Percentiles rank a stretch among this genome's conserved stretches.
Conservation (phyloP, 1,140 invertebrate genomes). For the Ptiloglossa arizonensis region DNA sequence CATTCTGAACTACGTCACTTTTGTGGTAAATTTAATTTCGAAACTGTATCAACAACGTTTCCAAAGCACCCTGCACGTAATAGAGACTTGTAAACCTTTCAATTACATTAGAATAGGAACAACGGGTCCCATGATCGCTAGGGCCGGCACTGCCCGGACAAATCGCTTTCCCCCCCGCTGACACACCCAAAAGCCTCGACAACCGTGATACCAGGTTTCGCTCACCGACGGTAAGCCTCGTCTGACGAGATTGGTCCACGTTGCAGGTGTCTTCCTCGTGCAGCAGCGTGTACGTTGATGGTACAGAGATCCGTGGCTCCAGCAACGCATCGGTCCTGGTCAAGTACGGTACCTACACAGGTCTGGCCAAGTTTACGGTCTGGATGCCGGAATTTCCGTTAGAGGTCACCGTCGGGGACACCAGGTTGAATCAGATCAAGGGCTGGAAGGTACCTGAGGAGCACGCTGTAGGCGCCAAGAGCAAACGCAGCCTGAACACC, state of each 20-base stretch:
- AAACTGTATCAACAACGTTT: too few relatives aligned
- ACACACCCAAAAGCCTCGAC: not conserved
- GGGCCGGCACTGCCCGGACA: too few relatives aligned
- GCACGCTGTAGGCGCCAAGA: constrained; percentile 79
- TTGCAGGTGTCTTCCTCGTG: constrained; percentile 96
- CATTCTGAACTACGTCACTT: too few relatives aligned
- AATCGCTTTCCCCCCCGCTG: too few relatives aligned
- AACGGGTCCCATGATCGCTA: too few relatives aligned
- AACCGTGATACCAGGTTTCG: too few relatives aligned
- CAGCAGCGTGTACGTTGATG: constrained; percentile 97
- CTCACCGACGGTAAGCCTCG: too few relatives aligned
- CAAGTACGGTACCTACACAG: constrained; percentile 95
- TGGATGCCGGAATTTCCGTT: constrained; percentile 98
- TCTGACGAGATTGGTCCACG: not conserved
- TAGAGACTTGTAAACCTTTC: too few relatives aligned
- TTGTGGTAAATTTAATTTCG: too few relatives aligned
- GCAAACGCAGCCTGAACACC: constrained; percentile 77
- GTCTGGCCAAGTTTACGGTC: constrained; percentile 93
- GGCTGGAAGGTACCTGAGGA: constrained; percentile 93
- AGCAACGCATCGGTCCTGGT: constrained; percentile 96
- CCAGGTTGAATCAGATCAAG: constrained; percentile 95
- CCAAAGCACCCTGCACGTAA: too few relatives aligned
- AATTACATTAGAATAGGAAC: too few relatives aligned
- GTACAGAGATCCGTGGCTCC: constrained; percentile 96
- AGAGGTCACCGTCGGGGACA: constrained; percentile 93